Evolutionary conservation across 1,140 invertebrate species (phyloP).

Genomic region (Platorchestia sp.): DNA sequence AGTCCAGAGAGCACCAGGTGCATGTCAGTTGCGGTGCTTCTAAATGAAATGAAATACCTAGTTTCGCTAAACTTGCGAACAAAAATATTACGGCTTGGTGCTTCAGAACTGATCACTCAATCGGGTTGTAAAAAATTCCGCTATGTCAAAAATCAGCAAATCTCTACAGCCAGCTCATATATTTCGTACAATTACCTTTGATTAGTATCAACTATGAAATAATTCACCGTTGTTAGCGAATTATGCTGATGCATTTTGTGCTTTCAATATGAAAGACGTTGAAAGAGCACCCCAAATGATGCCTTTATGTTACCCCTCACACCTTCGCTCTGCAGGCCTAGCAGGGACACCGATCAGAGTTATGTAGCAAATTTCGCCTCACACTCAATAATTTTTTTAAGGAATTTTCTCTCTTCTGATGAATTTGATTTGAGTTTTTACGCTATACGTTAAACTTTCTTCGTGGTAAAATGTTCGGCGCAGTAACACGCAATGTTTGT

Average conservation of each 20-base stretch:
- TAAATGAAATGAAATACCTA: neutral
- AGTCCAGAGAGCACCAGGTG: neutral
- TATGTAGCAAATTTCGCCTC: neutral
- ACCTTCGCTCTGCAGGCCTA: too few species aligned
- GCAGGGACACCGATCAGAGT: neutral
- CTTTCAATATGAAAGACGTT: too few species aligned
- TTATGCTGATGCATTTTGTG: too few species aligned
- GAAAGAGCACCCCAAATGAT: too few species aligned
- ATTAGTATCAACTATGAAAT: neutral
- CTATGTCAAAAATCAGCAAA: neutral
- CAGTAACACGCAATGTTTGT: neutral
- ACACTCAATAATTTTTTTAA: neutral
- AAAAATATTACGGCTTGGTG: neutral
- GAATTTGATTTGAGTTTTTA: neutral
- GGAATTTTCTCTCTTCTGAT: neutral
- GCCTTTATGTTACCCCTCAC: too few species aligned
- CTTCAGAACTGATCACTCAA: neutral
- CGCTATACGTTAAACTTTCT: neutral
- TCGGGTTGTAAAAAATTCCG: neutral
- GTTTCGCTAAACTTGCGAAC: neutral
- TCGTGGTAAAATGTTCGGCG: neutral
- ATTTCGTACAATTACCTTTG: too few species aligned
- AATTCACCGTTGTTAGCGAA: neutral
- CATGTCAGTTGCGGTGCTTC: neutral
- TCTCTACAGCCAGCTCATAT: too few species aligned